Percentiles rank a stretch among this genome's conserved stretches.
phyloP scores from a whole-genome alignment of 2,113 vertebrate genomes.

The Albula glossodonta region DNA sequence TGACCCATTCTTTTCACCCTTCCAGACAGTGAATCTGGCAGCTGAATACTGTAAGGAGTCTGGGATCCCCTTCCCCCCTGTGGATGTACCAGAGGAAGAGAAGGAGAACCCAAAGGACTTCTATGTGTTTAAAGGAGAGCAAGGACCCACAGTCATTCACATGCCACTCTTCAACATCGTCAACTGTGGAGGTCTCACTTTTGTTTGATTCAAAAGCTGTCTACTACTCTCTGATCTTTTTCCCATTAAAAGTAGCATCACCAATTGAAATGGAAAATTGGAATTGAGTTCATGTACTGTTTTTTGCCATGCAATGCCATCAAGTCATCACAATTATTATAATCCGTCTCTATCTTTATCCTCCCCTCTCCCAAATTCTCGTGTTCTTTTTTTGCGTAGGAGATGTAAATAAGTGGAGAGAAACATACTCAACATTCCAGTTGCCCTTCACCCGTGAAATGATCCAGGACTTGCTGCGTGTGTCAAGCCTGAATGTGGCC shows the following conservation, averaged over 20 bases:
- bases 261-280: too few species aligned
- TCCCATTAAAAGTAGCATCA: too few species aligned
- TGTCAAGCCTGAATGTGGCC: not conserved
- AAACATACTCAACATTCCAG: not conserved
- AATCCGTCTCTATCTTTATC: not conserved
- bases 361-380: not conserved
- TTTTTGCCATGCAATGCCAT: too few species aligned
- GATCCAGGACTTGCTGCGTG: not conserved
- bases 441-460: not conserved
- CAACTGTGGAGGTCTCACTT: conserved; percentile 36
- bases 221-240: too few species aligned
- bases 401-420: not conserved
- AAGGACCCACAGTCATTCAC: conserved; percentile 38
- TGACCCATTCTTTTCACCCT: not conserved
- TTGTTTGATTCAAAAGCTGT: not conserved
- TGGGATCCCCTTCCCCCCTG: conserved; percentile 14
- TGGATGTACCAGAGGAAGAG: not conserved
- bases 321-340: too few species aligned
- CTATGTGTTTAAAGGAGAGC: conserved; percentile 30
- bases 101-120: conserved; percentile 12
- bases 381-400: not conserved
- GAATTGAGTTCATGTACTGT: too few species aligned
- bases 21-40: conserved; percentile 12
- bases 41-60: not conserved
- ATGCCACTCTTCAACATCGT: conserved; percentile 35